Evolutionary conservation across 2,797 vertebrate species (phyloP).

Genomic region (Neosalanx taihuensis): DNA sequence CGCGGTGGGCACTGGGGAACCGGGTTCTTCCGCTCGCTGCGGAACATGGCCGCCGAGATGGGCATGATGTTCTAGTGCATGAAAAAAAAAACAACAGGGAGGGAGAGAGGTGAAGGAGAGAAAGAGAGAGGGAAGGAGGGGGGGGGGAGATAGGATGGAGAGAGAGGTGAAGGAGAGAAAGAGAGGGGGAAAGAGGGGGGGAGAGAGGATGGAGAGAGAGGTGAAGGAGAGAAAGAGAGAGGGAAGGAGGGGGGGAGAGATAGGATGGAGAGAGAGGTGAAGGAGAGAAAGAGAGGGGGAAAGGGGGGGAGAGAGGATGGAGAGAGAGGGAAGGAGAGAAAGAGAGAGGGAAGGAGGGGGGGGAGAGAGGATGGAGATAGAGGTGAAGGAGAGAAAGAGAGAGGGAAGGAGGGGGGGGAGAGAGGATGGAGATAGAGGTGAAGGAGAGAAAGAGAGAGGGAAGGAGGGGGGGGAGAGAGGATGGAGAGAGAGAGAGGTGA

Average conservation of each 20-base stretch:
- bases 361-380: background rate
- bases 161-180: background rate
- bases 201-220: background rate
- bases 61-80: slow-evolving; percentile 91
- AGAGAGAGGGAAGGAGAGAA: background rate
- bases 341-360: background rate
- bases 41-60: slow-evolving; percentile 94
- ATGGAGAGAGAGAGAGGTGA: background rate
- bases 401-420: background rate
- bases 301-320: background rate
- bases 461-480: background rate
- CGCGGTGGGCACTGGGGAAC: slow-evolving; percentile 90
- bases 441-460: background rate
- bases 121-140: background rate
- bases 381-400: background rate
- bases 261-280: background rate
- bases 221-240: background rate
- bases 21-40: slow-evolving; percentile 87
- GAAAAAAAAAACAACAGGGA: slow-evolving; percentile 1
- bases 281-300: background rate
- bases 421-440: too few relatives aligned
- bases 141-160: background rate
- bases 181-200: background rate
- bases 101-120: background rate
- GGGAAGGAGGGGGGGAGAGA: background rate